Conservation (phyloP, 2,797 vertebrate genomes). For the Philypnodon macrostomus region DNA sequence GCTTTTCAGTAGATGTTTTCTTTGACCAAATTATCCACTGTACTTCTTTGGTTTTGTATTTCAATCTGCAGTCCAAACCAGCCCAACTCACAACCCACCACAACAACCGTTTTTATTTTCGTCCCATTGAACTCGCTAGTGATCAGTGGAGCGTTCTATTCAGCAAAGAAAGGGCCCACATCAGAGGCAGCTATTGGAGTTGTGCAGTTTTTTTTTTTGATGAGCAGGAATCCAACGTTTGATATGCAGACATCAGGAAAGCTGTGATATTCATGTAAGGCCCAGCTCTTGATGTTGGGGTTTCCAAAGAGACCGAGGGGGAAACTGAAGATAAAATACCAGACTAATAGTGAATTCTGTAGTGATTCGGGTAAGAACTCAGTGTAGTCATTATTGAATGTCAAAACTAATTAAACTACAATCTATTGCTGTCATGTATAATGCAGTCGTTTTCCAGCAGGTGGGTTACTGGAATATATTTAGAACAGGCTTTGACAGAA, state of each 20-base stretch:
- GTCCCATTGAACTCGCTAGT: conserved; percentile 20
- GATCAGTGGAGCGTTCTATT: conserved; percentile 48
- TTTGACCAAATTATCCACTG: too few relatives aligned
- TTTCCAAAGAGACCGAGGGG: conserved; percentile 33
- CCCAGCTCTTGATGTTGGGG: conserved; percentile 29
- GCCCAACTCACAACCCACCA: too few relatives aligned
- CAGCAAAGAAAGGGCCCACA: conserved; percentile 30
- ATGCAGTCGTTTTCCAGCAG: conserved; percentile 1
- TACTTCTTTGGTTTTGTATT: too few relatives aligned
- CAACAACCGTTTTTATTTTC: conserved; percentile 9
- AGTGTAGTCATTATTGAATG: conserved; percentile 10
- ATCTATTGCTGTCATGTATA: conserved; percentile 12
- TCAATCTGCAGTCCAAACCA: conserved; percentile 5
- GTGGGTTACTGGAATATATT: conserved; percentile 12
- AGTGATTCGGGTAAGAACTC: conserved; percentile 6
- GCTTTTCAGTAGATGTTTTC: too few relatives aligned
- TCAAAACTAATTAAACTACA: conserved; percentile 23
- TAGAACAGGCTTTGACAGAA: neutral
- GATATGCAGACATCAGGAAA: conserved; percentile 51
- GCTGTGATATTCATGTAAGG: conserved; percentile 30
- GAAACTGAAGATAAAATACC: conserved; percentile 43
- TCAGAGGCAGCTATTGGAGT: conserved; percentile 41
- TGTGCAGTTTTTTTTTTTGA: conserved; percentile 38
- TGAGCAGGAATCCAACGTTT: conserved; percentile 40
- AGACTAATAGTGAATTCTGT: conserved; percentile 33